These are phyloP conservation scores for Esox niger DNA, from an alignment of 2,113 vertebrate species.

Conservation along the genomic window DNA sequence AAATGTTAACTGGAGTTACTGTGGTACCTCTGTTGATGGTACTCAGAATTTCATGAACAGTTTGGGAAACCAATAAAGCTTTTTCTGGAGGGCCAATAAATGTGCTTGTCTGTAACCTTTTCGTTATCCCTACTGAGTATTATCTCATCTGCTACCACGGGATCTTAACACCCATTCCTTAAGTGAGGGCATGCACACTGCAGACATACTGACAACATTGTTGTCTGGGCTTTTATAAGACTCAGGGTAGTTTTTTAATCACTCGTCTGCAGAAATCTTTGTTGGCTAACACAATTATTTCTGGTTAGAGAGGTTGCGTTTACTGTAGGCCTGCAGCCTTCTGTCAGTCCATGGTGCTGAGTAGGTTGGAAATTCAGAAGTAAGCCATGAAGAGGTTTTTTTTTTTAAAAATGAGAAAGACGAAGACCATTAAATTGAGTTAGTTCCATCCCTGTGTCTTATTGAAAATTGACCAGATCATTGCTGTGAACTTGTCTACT, in stretches of 20 bases:
- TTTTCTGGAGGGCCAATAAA: neutral
- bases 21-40: too few relatives aligned
- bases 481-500: neutral
- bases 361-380: too few relatives aligned
- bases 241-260: neutral
- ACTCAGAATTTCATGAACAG: too few relatives aligned
- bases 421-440: neutral
- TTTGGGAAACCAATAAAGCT: neutral
- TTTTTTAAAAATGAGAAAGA: neutral
- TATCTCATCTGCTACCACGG: neutral
- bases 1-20: too few relatives aligned
- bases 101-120: too few relatives aligned
- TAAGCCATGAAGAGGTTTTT: too few relatives aligned
- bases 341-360: too few relatives aligned
- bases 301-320: too few relatives aligned
- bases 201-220: neutral
- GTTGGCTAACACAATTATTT: neutral
- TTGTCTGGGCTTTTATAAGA: neutral
- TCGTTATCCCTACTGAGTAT: too few relatives aligned
- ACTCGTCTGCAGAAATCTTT: neutral
- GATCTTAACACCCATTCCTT: too few relatives aligned
- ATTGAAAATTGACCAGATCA: neutral
- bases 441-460: neutral
- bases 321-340: too few relatives aligned
- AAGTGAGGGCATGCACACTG: neutral